These are phyloP conservation scores for Blastomussa wellsi DNA, from an alignment of 92 coral and sea anemone species.

Conservation along the genomic window DNA sequence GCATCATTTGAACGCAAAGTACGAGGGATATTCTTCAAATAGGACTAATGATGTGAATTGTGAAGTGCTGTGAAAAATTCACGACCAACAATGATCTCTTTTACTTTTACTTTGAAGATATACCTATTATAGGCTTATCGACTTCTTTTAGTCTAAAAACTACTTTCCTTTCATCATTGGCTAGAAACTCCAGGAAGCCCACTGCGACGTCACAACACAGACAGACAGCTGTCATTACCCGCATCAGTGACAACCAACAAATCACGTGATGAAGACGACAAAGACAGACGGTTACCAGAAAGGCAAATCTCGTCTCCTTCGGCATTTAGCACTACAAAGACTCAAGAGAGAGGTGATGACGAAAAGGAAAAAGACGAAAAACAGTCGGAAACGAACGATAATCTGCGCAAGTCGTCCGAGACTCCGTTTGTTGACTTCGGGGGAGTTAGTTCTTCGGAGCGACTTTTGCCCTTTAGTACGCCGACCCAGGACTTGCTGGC, in stretches of 20 bases:
- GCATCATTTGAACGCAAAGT: no score
- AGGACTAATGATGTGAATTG: no score
- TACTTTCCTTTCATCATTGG: not conserved
- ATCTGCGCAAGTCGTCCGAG: conserved; percentile 10
- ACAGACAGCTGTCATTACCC: conserved; percentile 34
- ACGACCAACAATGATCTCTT: no score
- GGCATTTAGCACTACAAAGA: not conserved
- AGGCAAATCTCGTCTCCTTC: conserved; percentile 46
- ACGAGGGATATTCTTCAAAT: no score
- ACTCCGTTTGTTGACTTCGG: not conserved
- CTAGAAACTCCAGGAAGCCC: conserved; percentile 73
- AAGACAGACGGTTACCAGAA: conserved; percentile 13
- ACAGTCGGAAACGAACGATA: conserved; percentile 13
- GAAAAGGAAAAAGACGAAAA: conserved; percentile 48
- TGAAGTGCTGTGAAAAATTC: no score
- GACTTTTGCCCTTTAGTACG: conserved; percentile 23
- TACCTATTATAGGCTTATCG: not conserved
- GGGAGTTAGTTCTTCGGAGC: conserved; percentile 40
- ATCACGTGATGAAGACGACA: conserved; percentile 44
- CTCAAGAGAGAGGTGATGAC: conserved; percentile 13
- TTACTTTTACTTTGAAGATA: no score
- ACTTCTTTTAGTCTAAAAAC: not conserved
- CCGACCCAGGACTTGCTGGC: conserved; percentile 39
- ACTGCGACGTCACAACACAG: conserved; percentile 8
- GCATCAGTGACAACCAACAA: conserved; percentile 18